Evolutionary conservation across 2,797 vertebrate species (phyloP), one percentile per base, ranked within the genome.

Genomic region (Micrastur ruficollis): DNA sequence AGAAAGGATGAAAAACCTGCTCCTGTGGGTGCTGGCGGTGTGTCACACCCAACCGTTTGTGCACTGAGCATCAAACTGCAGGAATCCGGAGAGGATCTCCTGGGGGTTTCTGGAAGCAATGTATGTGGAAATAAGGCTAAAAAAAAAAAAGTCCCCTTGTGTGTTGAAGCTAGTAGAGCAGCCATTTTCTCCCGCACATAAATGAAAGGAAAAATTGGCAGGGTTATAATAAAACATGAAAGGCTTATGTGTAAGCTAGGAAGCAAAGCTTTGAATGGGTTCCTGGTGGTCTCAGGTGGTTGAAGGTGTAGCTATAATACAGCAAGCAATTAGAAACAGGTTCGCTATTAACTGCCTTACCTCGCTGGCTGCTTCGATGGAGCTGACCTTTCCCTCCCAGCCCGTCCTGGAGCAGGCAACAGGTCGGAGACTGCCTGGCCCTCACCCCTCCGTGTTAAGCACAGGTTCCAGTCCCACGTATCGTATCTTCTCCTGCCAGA

Each of bases 271-370:
- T 81, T 97, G 97, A 97, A 98, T 97, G 97, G 97, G 84, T 89
- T 98, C 94, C 63, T 94, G 59, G 92, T 36, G 98, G 98, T 98
- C 99, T 98, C 99, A 99, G 99, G 98, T 99, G 99, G 98, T 98
- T 97, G 97, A 98, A 98, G 97, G 98, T 97, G 91, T 96, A 98
- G 90, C 98, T 97, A 98, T 99, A 98, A 98, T 98, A 90, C 83
- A 93, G 72, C 63, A 53, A 97, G 97, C 97, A 98, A 98, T 98
- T 97, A 98, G 97, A 97, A 97, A 96, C 84, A 87, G 96, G 96
- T 89, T 98, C 85, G 91, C 97, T 98, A 97, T 98, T 97, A 97
- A 98, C 96, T 94, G 91, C 88, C 93, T 65, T 89, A 94, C 96
- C 95, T 92, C 97, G 93, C 96, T 96, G 80, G 71, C 68, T 88